phyloP scores from a whole-genome alignment of 2,797 vertebrate species.

The Tinamus major region DNA sequence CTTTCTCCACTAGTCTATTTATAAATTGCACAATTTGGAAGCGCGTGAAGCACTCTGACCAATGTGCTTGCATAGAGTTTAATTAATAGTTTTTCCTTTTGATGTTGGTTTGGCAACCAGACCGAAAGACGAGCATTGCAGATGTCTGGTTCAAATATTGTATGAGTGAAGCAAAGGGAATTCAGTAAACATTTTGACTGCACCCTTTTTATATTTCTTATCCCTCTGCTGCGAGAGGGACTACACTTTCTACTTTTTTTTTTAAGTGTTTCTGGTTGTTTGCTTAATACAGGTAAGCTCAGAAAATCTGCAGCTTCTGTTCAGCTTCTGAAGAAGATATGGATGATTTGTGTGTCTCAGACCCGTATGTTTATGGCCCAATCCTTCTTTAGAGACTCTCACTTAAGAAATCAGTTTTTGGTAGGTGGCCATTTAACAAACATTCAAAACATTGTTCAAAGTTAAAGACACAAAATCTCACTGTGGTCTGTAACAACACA shows the following conservation, averaged over 20 bases:
- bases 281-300: neutral
- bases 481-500: neutral
- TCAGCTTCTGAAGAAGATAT: neutral
- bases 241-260: neutral
- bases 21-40: conserved; percentile 8
- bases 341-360: neutral
- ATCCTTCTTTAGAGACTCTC: neutral
- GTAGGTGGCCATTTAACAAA: neutral
- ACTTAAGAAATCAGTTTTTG: neutral
- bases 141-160: conserved; percentile 38
- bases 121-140: conserved; percentile 9
- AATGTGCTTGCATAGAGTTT: neutral
- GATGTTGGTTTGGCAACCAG: conserved; percentile 30
- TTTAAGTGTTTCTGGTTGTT: neutral
- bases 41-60: neutral
- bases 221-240: neutral
- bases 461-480: neutral
- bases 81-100: conserved; percentile 26
- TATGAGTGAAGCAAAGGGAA: neutral
- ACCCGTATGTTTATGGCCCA: neutral
- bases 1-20: neutral
- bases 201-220: neutral
- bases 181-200: neutral
- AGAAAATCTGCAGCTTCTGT: neutral
- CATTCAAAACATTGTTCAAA: neutral